Percentiles rank a stretch among this genome's conserved stretches.
phyloP scores from a whole-genome alignment of 2,888 invertebrate species.

The Drosophila kuntzei region DNA sequence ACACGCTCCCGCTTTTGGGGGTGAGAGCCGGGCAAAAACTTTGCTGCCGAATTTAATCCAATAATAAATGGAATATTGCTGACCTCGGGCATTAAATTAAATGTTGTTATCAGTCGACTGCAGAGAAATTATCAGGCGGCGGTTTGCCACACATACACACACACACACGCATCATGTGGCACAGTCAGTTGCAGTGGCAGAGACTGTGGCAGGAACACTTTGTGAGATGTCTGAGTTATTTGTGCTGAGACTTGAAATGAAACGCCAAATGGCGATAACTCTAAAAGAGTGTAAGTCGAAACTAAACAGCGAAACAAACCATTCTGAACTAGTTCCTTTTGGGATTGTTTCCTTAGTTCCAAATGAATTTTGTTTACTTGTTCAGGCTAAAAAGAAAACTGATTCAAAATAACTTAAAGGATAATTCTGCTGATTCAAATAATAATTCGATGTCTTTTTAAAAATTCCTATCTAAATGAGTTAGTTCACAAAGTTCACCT shows the following conservation, averaged over 20 bases:
- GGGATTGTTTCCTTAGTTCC: not conserved
- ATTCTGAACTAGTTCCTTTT: slow-evolving; percentile 3
- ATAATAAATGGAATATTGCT: slow-evolving; percentile 86
- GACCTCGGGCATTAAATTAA: slow-evolving; percentile 86
- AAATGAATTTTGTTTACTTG: not conserved
- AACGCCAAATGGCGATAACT: slow-evolving; percentile 41
- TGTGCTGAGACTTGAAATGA: slow-evolving; percentile 61
- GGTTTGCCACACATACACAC: slow-evolving; percentile 47
- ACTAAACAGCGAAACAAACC: not conserved
- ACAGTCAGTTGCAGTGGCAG: slow-evolving; percentile 16
- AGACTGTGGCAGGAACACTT: slow-evolving; percentile 19
- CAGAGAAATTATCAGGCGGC: slow-evolving; percentile 85
- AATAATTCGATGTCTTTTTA: too few species aligned
- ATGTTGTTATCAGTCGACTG: slow-evolving; percentile 86
- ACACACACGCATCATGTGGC: slow-evolving; percentile 13
- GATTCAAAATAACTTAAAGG: not conserved
- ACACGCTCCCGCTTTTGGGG: slow-evolving; percentile 1
- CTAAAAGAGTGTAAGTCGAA: not conserved
- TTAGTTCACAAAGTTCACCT: too few species aligned
- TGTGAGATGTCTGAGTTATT: slow-evolving; percentile 52
- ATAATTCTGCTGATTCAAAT: too few species aligned
- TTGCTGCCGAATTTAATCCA: slow-evolving; percentile 85
- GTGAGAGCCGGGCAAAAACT: slow-evolving; percentile 60
- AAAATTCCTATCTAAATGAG: too few species aligned
- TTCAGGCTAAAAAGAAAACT: too few species aligned